Conservation (phyloP, 2,797 vertebrate species). For the Myotis vivesi region DNA sequence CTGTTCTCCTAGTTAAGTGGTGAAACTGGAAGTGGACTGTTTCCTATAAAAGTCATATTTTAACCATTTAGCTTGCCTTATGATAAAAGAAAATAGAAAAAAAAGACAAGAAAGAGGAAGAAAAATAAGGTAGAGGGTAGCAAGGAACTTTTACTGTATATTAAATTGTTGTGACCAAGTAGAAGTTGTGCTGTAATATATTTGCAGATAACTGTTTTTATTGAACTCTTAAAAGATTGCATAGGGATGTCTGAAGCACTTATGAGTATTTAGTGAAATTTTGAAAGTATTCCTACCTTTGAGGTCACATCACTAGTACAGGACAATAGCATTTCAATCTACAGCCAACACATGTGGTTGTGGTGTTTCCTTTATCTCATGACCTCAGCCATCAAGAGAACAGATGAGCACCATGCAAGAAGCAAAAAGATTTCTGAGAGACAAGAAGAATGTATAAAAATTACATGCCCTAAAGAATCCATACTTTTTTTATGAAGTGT, state of each 20-base stretch:
- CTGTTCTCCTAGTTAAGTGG: not conserved
- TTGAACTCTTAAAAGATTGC: not conserved
- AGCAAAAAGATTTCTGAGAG: not conserved
- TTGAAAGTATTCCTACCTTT: not conserved
- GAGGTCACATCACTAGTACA: not conserved
- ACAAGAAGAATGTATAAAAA: not conserved
- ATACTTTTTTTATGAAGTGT: not conserved
- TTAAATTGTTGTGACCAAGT: not conserved
- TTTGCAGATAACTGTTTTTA: not conserved
- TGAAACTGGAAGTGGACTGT: not conserved
- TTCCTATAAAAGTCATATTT: not conserved
- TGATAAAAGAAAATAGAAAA: not conserved
- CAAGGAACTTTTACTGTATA: not conserved
- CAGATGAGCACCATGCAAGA: not conserved
- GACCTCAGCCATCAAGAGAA: not conserved
- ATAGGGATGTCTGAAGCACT: not conserved
- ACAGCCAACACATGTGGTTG: not conserved
- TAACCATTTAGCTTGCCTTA: not conserved
- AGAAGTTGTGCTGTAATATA: not conserved
- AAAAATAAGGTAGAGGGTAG: not conserved
- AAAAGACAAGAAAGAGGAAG: not conserved
- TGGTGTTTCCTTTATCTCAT: not conserved
- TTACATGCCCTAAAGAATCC: not conserved
- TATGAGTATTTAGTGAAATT: not conserved
- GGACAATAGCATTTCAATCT: not conserved